phyloP scores from a whole-genome alignment of 2,888 invertebrate genomes.

The Diarsia rubi region DNA sequence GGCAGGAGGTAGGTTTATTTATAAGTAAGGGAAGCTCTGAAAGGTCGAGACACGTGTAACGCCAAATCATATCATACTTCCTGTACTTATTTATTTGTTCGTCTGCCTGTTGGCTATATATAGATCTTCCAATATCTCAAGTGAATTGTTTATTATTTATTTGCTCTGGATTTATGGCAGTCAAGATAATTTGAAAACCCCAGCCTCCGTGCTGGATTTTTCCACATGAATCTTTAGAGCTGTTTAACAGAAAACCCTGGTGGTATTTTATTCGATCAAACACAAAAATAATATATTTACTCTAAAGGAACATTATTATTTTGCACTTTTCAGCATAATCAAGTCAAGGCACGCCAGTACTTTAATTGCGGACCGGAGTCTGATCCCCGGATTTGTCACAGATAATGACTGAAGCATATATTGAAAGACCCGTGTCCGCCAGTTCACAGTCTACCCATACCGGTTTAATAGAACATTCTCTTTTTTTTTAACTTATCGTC shows the following conservation, averaged over 20 bases:
- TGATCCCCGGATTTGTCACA: neutral
- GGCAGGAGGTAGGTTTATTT: conserved; percentile 27
- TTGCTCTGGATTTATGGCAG: conserved; percentile 1
- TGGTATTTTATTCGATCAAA: neutral
- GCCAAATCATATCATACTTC: conserved; percentile 13
- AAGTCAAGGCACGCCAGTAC: neutral
- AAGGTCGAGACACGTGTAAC: conserved; percentile 29
- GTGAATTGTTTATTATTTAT: neutral
- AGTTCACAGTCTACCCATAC: neutral
- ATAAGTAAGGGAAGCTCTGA: conserved; percentile 36
- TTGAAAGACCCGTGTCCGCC: neutral
- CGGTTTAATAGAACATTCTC: neutral
- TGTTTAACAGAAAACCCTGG: neutral
- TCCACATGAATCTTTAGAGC: neutral
- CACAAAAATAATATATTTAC: neutral
- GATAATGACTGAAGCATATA: neutral
- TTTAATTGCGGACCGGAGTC: neutral
- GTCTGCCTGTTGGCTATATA: neutral
- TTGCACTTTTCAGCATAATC: neutral
- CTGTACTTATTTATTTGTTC: conserved; percentile 7
- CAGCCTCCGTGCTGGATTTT: neutral
- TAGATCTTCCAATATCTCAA: neutral
- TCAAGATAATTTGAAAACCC: neutral
- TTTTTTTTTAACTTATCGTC: too few relatives aligned
- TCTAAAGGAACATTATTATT: neutral